Conservation (phyloP, 1,140 invertebrate genomes). For the Glomeris maerens region DNA sequence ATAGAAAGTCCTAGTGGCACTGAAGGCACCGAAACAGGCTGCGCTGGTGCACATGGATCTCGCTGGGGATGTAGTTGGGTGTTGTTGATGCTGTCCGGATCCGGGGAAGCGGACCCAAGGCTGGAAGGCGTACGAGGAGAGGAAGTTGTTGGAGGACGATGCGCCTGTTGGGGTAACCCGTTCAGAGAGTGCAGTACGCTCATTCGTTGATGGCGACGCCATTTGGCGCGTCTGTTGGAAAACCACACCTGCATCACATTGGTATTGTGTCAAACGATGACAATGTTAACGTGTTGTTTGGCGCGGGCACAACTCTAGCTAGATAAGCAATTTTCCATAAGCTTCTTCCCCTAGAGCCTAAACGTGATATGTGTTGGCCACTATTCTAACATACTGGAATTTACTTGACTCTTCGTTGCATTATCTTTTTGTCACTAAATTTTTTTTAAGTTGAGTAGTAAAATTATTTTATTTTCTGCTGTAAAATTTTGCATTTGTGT, state of each 20-base stretch:
- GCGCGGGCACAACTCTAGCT: too few species aligned
- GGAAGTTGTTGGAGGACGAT: slow-evolving; percentile 14
- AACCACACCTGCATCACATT: slow-evolving; percentile 75
- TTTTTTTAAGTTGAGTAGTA: too few species aligned
- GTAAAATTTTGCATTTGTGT: too few species aligned
- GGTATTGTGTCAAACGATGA: too few species aligned
- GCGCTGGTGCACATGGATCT: slow-evolving; percentile 38
- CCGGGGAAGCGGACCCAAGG: slow-evolving; percentile 9
- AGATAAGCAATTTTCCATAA: too few species aligned
- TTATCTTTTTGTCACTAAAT: too few species aligned
- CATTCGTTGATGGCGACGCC: slow-evolving; percentile 88
- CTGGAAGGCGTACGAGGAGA: slow-evolving; percentile 17
- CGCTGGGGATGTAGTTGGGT: slow-evolving; percentile 20
- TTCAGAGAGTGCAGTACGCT: slow-evolving; percentile 59
- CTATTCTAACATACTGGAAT: too few species aligned
- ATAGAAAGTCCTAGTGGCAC: slow-evolving; percentile 34
- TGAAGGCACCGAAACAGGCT: slow-evolving; percentile 36
- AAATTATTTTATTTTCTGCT: too few species aligned
- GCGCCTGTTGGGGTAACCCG: slow-evolving; percentile 25
- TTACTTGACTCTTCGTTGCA: too few species aligned
- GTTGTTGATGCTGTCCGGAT: slow-evolving; percentile 13
- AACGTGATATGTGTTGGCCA: too few species aligned
- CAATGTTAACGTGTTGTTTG: too few species aligned
- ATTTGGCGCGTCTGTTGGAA: slow-evolving; percentile 96
- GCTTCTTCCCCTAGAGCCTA: too few species aligned